A percentile compares a stretch with the other conserved stretches of the same genome.
These are phyloP conservation scores for Cheilosia soror DNA, from an alignment of 2,888 invertebrate species.

Conservation along the genomic window DNA sequence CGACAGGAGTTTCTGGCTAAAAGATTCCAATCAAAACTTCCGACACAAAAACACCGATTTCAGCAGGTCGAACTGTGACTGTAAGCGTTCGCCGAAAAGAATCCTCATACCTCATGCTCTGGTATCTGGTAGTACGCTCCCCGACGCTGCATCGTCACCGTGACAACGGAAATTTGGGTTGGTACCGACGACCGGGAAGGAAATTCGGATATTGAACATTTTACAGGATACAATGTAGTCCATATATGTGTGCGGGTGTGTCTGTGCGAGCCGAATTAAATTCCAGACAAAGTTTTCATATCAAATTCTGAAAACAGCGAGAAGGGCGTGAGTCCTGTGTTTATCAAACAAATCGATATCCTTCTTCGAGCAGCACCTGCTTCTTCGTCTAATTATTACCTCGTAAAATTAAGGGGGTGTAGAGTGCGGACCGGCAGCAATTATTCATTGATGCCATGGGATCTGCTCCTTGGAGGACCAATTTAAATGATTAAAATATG, in stretches of 20 bases:
- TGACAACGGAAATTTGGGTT: conserved; percentile 70
- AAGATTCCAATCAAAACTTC: conserved; percentile 70
- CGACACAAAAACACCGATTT: conserved; percentile 77
- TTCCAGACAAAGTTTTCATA: conserved; percentile 68
- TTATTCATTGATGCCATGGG: conserved; percentile 71
- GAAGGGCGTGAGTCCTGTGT: conserved; percentile 31
- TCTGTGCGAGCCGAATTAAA: conserved; percentile 23
- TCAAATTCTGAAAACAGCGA: conserved; percentile 25
- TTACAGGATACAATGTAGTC: conserved; percentile 47
- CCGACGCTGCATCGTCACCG: conserved; percentile 54
- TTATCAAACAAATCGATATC: conserved; percentile 66
- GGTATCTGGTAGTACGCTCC: background rate
- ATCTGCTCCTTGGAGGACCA: conserved; percentile 62
- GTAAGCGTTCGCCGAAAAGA: conserved; percentile 26
- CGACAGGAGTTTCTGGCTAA: conserved; percentile 44
- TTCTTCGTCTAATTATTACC: conserved; percentile 71
- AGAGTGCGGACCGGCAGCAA: conserved; percentile 49
- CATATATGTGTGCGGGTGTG: conserved; percentile 13
- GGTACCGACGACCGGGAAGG: conserved; percentile 68
- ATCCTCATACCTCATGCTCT: background rate
- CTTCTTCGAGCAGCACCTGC: conserved; percentile 54
- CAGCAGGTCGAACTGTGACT: conserved; percentile 24
- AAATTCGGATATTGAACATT: conserved; percentile 67
- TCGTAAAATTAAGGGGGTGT: conserved; percentile 64
- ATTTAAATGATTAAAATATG: conserved; percentile 74